Conservation (phyloP, 2,888 invertebrate genomes). For the Nezara viridula region DNA sequence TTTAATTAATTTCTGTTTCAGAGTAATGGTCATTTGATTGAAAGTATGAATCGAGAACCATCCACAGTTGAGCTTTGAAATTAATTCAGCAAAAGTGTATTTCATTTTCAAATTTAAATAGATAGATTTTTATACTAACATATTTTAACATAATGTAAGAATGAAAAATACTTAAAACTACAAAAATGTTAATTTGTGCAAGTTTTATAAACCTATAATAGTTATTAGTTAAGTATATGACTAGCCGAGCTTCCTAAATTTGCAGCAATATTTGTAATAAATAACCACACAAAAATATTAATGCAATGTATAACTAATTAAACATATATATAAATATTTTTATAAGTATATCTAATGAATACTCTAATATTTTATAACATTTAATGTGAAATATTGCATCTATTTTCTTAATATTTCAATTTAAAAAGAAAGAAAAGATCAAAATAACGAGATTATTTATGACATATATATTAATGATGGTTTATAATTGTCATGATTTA, state of each 20-base stretch:
- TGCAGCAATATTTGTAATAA: slow-evolving; percentile 11
- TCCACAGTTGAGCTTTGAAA: slow-evolving; percentile 64
- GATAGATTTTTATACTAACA: slow-evolving; percentile 2
- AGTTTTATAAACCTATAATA: not conserved
- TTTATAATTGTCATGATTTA: not conserved
- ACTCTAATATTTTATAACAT: not conserved
- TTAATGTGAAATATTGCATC: not conserved
- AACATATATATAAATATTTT: slow-evolving; percentile 13
- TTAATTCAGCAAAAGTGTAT: not conserved
- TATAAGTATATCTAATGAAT: not conserved
- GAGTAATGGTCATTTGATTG: slow-evolving; percentile 64
- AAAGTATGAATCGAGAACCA: slow-evolving; percentile 65
- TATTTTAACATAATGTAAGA: slow-evolving; percentile 15
- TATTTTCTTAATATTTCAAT: not conserved
- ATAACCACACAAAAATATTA: not conserved
- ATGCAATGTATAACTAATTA: not conserved
- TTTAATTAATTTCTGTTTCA: slow-evolving; percentile 60
- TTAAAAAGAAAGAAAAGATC: not conserved
- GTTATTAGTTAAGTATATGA: not conserved
- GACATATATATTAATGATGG: too few relatives aligned
- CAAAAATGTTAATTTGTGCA: not conserved
- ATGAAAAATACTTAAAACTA: not conserved
- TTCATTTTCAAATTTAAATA: slow-evolving; percentile 32
- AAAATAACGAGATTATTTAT: not conserved
- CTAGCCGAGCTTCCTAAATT: slow-evolving; percentile 32